A percentile compares a stretch with the other conserved stretches of the same genome.
Evolutionary conservation across 1,140 invertebrate species (phyloP).

Genomic region (Gyrodactylus bullatarudis): DNA sequence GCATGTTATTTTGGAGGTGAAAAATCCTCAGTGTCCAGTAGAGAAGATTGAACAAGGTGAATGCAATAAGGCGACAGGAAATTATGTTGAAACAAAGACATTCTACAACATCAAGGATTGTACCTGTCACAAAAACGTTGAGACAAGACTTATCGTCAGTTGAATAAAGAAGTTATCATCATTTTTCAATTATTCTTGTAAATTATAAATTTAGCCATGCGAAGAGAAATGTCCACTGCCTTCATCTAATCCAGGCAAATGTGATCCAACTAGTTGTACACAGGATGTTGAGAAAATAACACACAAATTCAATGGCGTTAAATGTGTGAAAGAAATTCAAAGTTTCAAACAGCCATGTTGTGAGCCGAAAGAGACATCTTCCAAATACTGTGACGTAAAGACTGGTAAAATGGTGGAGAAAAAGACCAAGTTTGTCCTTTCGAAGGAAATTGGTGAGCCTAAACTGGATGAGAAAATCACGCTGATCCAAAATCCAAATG

Average conservation of each 20-base stretch:
- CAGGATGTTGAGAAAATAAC: background rate
- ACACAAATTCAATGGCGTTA: background rate
- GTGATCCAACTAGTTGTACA: background rate
- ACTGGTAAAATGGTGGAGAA: background rate
- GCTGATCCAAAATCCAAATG: background rate
- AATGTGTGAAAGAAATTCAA: background rate
- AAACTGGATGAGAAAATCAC: background rate
- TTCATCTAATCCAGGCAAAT: background rate
- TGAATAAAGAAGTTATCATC: no score
- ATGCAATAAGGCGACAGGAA: background rate
- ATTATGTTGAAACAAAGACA: background rate
- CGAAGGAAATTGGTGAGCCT: background rate
- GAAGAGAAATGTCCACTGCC: background rate
- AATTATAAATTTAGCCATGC: background rate
- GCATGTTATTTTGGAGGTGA: background rate
- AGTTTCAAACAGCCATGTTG: background rate
- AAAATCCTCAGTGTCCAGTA: background rate
- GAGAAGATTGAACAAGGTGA: background rate
- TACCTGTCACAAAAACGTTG: background rate
- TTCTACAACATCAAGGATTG: background rate
- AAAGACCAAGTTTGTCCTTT: background rate
- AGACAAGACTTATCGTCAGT: background rate
- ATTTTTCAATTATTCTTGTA: background rate
- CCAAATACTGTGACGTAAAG: background rate
- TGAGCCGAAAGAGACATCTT: background rate